Evolutionary conservation across 2,797 vertebrate species (phyloP), one percentile per base, ranked within the genome.

Genomic region (Acanthopagrus latus): DNA sequence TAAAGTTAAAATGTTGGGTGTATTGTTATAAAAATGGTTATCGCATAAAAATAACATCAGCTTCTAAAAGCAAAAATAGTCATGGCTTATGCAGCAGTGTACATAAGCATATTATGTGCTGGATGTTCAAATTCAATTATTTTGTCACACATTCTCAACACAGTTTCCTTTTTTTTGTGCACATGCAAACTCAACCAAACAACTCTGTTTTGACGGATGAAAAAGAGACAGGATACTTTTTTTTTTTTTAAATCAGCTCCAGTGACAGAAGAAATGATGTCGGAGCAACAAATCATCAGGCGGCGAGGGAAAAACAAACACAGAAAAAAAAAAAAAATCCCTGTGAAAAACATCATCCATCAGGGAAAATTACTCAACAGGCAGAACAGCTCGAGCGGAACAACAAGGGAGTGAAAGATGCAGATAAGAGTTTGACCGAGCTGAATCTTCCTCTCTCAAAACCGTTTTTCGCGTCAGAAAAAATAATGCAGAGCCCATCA

Each of bases 401-500:
- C 23, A 68, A 38, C 25, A 58, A 25, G 25, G 56, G 46, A 62
- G 62, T 54, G 59, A 80, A 43, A 52, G 62, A 70, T 23, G 23
- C 10, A 41, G 67, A 82, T 72, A 27, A 66, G 73, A 33, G 51
- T 77, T 57, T 59, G 64, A 68, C 23, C 33, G 9, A 47, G 51
- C 3, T 60, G 20, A 67, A 41, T 48, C 64, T 25, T 63, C 29
- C 4, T 46, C 20, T 59, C 14, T 16, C 13, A 14, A 57, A 83
- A 56, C n/a, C 16, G 25, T 38, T 58, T 69, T 74, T 5, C 17
- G 47, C 55, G n/a, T 43, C 17, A 44, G 43, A 27, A 8, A 8
- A 80, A 76, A 74, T 75, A 64, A 77, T 11, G 27, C 59, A 56
- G 13, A 64, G 20, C n/a, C 25, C 25, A 20, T 75, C 48, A 59